A percentile compares a stretch with the other conserved stretches of the same genome.
These are phyloP conservation scores for Aurelia aurita DNA, from an alignment of 30 jellyfish, hydroid and myxozoan species.

Conservation along the genomic window DNA sequence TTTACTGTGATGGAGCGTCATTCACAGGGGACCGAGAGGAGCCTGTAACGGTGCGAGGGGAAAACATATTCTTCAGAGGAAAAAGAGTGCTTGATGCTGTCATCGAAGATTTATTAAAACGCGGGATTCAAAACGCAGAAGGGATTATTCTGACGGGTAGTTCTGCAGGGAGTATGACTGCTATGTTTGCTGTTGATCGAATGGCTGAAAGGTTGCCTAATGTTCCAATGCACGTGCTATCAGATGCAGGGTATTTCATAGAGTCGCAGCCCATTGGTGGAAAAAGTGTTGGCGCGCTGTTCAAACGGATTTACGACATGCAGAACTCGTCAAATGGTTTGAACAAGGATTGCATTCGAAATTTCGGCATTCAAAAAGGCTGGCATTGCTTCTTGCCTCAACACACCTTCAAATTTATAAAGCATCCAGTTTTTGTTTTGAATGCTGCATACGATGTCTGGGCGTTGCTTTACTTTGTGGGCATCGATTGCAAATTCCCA, in stretches of 20 bases:
- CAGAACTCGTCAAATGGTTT: slow-evolving; percentile 91
- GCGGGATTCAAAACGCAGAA: slow-evolving; percentile 91
- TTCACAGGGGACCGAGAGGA: slow-evolving; percentile 97
- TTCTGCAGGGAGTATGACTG: slow-evolving; percentile 99
- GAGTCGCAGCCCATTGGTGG: slow-evolving; percentile 99
- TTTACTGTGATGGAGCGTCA: slow-evolving; percentile 99
- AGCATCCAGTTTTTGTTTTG: slow-evolving; percentile 89
- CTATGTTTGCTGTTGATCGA: slow-evolving; percentile 96
- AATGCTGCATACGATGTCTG: slow-evolving; percentile 99
- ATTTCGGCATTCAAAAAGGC: slow-evolving; percentile 77
- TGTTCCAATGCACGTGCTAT: slow-evolving; percentile 94
- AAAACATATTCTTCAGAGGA: slow-evolving; percentile 89
- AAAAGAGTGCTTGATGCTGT: slow-evolving; percentile 93
- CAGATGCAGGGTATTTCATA: slow-evolving; percentile 99
- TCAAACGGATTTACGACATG: slow-evolving; percentile 89
- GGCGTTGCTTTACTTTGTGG: slow-evolving; percentile 98
- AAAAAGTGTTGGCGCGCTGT: slow-evolving; percentile 84
- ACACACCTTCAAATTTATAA: slow-evolving; percentile 79
- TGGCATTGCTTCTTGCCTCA: slow-evolving; percentile 99
- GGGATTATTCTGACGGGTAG: slow-evolving; percentile 97
- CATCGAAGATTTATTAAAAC: slow-evolving; percentile 71
- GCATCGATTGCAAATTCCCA: slow-evolving; percentile 95
- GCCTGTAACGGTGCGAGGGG: slow-evolving; percentile 89
- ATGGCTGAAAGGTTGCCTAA: slow-evolving; percentile 88
- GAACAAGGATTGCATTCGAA: slow-evolving; percentile 83